Conservation (phyloP, 2,888 invertebrate species). For the Lasioglossum figueresi region DNA sequence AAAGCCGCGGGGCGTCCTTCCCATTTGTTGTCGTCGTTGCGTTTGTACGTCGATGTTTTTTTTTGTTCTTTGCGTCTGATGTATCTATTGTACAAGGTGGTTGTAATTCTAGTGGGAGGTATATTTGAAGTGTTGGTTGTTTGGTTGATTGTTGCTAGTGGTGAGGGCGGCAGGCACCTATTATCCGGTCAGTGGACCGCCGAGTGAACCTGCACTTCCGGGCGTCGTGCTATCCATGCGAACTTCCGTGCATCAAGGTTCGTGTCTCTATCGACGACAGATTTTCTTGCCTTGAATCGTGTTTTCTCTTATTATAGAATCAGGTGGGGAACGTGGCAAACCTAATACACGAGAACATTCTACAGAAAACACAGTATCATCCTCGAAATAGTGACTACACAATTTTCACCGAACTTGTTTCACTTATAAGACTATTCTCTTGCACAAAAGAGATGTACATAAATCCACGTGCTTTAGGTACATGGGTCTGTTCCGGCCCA, state of each 20-base stretch:
- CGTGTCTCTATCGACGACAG: conserved; percentile 79
- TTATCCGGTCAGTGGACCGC: conserved; percentile 91
- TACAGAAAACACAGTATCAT: neutral
- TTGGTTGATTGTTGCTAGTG: conserved; percentile 89
- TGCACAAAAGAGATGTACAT: neutral
- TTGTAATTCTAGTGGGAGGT: conserved; percentile 81
- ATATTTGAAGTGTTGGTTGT: conserved; percentile 84
- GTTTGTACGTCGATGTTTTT: conserved; percentile 15
- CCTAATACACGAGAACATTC: neutral
- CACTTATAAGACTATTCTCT: neutral
- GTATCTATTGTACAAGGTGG: conserved; percentile 69
- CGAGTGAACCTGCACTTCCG: conserved; percentile 86
- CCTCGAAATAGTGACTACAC: neutral
- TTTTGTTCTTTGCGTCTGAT: conserved; percentile 45
- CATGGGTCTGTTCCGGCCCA: too few species aligned
- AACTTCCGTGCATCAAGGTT: conserved; percentile 85
- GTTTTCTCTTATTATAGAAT: conserved; percentile 48
- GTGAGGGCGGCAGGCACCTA: conserved; percentile 97
- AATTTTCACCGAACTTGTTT: neutral
- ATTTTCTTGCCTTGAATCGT: conserved; percentile 74
- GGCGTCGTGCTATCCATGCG: conserved; percentile 85
- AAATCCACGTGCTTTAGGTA: neutral
- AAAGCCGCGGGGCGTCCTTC: neutral
- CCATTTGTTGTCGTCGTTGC: neutral
- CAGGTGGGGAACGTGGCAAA: conserved; percentile 2